Conservation (phyloP, 2,797 vertebrate species). For the Psittacula echo region DNA sequence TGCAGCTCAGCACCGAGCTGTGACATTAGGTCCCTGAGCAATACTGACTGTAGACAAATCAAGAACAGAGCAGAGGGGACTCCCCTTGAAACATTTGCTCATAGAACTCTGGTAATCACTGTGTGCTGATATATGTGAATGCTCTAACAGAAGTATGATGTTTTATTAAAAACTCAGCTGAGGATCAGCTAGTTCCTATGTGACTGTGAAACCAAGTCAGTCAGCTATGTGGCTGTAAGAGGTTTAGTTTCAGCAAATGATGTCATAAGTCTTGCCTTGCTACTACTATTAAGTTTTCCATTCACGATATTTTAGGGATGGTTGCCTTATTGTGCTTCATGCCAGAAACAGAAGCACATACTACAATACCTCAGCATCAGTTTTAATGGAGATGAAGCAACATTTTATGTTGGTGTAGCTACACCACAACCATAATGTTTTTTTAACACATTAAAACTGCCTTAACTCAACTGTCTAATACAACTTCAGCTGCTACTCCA, state of each 20-base stretch:
- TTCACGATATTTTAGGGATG: rapidly evolving
- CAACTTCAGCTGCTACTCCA: background rate
- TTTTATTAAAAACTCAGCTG: background rate
- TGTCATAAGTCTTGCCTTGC: background rate
- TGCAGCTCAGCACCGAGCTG: background rate
- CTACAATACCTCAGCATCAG: background rate
- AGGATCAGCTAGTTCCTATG: background rate
- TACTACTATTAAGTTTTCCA: background rate
- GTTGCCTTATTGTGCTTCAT: background rate
- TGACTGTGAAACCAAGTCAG: background rate
- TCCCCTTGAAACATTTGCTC: background rate
- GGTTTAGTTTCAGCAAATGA: background rate
- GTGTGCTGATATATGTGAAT: background rate
- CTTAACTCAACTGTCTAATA: background rate
- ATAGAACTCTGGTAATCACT: background rate
- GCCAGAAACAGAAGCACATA: background rate
- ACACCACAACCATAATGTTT: background rate
- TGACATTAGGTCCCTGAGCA: background rate
- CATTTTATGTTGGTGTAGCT: background rate
- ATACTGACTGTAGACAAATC: background rate
- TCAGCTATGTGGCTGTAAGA: background rate
- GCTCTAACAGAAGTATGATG: background rate
- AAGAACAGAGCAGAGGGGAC: background rate
- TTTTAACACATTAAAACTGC: background rate
- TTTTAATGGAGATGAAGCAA: background rate